These are phyloP conservation scores for Mesorhabditis sp. DNA, from an alignment of 2,888 invertebrate species.

Conservation along the genomic window DNA sequence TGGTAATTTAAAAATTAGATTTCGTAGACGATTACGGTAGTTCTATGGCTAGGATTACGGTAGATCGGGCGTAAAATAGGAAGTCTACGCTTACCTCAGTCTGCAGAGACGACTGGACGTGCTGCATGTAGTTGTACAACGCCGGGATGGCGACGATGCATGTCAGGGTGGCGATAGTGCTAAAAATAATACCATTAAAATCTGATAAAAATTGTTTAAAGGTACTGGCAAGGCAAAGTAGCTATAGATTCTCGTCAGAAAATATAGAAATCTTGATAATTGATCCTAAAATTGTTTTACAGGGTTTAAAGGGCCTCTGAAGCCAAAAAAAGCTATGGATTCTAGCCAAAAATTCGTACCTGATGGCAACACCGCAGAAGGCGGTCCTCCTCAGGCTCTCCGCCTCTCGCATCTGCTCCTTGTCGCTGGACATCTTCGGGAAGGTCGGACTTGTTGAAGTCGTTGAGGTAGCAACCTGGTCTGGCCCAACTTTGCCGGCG, in stretches of 20 bases:
- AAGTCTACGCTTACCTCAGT: slow-evolving; percentile 31
- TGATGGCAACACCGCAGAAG: slow-evolving; percentile 47
- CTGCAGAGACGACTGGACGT: slow-evolving; percentile 52
- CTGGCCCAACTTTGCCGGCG: too few relatives aligned
- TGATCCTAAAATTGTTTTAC: too few relatives aligned
- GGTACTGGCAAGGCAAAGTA: neutral
- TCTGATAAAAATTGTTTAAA: neutral
- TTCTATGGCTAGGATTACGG: neutral
- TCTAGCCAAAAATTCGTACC: slow-evolving; percentile 14
- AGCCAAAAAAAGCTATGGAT: too few relatives aligned
- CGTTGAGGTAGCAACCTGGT: neutral
- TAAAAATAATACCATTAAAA: slow-evolving; percentile 8
- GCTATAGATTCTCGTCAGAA: too few relatives aligned
- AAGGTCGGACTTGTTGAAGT: neutral
- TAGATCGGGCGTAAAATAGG: neutral
- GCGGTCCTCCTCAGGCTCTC: slow-evolving; percentile 42
- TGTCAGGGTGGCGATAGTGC: slow-evolving; percentile 52
- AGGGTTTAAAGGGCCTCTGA: too few relatives aligned
- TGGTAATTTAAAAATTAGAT: slow-evolving; percentile 9
- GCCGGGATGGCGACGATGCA: slow-evolving; percentile 54
- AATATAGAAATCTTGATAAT: too few relatives aligned
- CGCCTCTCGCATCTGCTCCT: slow-evolving; percentile 37
- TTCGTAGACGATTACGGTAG: too few relatives aligned
- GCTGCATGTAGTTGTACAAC: slow-evolving; percentile 56
- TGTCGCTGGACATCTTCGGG: slow-evolving; percentile 21